phyloP scores from a whole-genome alignment of 53 echinoderm and acorn worm species.

The Echinarachnius parma region DNA sequence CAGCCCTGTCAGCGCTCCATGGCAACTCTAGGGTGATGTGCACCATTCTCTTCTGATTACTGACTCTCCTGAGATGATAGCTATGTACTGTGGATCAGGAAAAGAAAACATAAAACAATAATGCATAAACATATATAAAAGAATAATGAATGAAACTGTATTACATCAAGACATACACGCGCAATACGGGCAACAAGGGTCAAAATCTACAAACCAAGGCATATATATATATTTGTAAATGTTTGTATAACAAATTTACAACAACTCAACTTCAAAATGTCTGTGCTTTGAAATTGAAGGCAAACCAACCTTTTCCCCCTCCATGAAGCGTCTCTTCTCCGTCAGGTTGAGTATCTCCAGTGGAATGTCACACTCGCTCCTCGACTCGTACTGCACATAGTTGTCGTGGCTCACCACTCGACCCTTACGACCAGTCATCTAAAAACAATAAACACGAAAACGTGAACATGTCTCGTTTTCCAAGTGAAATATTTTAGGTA shows the following conservation, averaged over 20 bases:
- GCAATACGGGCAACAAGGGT: too few relatives aligned
- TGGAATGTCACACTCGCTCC: constrained; percentile 95
- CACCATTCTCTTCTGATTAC: constrained; percentile 87
- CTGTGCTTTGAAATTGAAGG: too few relatives aligned
- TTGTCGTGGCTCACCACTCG: constrained; percentile 85
- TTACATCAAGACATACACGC: too few relatives aligned
- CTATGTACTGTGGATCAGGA: constrained; percentile 61
- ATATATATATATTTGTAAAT: too few relatives aligned
- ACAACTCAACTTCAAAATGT: too few relatives aligned
- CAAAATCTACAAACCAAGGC: too few relatives aligned
- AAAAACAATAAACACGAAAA: not conserved
- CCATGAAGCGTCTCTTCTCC: constrained; percentile 93
- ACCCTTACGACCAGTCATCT: constrained; percentile 99
- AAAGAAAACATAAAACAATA: not conserved
- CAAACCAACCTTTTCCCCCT: constrained; percentile 94
- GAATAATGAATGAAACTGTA: too few relatives aligned
- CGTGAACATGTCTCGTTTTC: too few relatives aligned
- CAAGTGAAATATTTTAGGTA: too few relatives aligned
- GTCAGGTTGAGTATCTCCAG: constrained; percentile 93
- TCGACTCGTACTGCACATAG: constrained; percentile 93
- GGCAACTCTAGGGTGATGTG: constrained; percentile 96
- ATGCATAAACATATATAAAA: too few relatives aligned
- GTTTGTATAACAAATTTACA: too few relatives aligned
- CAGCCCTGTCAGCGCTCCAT: constrained; percentile 97
- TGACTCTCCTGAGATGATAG: constrained; percentile 92